These are phyloP conservation scores for Pithys albifrons DNA, from an alignment of 2,113 vertebrate genomes.

Conservation along the genomic window DNA sequence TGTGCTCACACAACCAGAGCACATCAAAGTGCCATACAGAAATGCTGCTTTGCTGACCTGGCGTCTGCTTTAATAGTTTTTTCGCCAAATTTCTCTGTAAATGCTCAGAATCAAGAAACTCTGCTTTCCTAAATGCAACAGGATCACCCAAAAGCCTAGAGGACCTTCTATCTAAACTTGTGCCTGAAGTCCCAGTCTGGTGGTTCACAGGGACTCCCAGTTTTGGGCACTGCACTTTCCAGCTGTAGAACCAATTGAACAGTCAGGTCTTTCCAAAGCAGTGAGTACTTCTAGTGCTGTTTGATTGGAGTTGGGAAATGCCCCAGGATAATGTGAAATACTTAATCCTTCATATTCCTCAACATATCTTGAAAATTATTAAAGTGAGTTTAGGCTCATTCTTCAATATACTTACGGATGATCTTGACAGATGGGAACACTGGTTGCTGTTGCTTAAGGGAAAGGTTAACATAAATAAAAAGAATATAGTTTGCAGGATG, in stretches of 20 bases:
- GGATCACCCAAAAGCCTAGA: background rate
- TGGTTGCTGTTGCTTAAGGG: conserved; percentile 36
- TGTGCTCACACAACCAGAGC: background rate
- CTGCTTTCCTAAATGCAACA: background rate
- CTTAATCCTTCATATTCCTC: conserved; percentile 28
- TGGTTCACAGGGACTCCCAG: background rate
- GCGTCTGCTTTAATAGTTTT: background rate
- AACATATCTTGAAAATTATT: conserved; percentile 21
- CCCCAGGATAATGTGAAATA: conserved; percentile 2
- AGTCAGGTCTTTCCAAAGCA: background rate
- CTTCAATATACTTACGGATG: background rate
- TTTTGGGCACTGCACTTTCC: background rate
- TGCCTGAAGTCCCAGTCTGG: background rate
- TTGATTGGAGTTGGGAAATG: background rate
- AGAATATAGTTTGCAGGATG: background rate
- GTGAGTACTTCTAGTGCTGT: background rate
- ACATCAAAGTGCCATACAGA: background rate
- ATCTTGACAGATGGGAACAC: conserved; percentile 36
- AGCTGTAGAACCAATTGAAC: background rate
- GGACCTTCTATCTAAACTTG: background rate
- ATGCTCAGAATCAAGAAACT: background rate
- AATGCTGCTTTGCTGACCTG: background rate
- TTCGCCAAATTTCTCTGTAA: background rate
- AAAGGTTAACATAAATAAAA: conserved; percentile 21
- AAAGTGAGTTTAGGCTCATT: conserved; percentile 39